Evolutionary conservation across 1,140 invertebrate genomes (phyloP), one percentile per base, ranked within the genome.

Genomic region (Pseudachorutes palmiensis): DNA sequence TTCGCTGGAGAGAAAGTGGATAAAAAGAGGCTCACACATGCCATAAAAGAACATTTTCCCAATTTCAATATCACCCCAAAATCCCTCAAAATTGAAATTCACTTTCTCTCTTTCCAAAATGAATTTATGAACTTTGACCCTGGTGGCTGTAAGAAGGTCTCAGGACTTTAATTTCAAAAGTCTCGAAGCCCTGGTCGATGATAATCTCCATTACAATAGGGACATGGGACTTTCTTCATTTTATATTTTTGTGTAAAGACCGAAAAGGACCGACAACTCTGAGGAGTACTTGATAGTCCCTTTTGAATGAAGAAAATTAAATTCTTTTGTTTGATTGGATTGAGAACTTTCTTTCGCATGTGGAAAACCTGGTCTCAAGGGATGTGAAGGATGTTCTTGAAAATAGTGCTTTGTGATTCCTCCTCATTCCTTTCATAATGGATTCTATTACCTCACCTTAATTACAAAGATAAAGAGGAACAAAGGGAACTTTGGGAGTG

Each of bases 241-340:
- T 45, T 45, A 12, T 45, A 19, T 9, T 19, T 45, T 45, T 19
- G 9, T 19, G 36, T 12, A 45, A 12, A 9, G 36, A 45, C 9
- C 19, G 9, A 19, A 45, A 45, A 45, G 19, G 36, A 19, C 28
- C 28, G 59, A 16, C 26, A 57, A 57, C n/a, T n/a, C n/a, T n/a
- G n/a, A n/a, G n/a, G n/a, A n/a, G n/a, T n/a, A n/a, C n/a, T n/a
- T n/a, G n/a, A n/a, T n/a, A n/a, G n/a, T n/a, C n/a, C n/a, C n/a
- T n/a, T n/a, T n/a, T n/a, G n/a, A n/a, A n/a, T n/a, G 12, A 55
- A 55, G 51, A 55, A 55, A 55, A 55, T 55, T 55, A 55, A 55
- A 55, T 55, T 55, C 51, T 55, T 55, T 55, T 55, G 51, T 55
- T 55, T 55, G 51, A 55, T 55, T 55, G 24, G 51, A 55, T 55